Percentiles rank a stretch among this genome's conserved stretches.
Conservation (phyloP, 2,888 invertebrate species). For the Minunthozetes semirufus region DNA sequence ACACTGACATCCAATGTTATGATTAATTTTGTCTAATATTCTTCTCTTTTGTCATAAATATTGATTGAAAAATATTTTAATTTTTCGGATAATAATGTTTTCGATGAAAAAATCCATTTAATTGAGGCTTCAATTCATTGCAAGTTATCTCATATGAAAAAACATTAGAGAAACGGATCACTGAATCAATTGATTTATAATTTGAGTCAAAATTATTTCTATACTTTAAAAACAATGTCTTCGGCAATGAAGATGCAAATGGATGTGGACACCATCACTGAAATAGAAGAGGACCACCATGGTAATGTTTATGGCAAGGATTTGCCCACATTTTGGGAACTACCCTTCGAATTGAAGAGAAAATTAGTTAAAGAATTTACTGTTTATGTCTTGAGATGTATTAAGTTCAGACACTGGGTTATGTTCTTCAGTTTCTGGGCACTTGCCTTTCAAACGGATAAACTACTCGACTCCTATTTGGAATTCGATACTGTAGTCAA, state of each 20-base stretch:
- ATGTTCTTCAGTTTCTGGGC: conserved; percentile 4
- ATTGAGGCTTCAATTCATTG: not conserved
- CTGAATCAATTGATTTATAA: not conserved
- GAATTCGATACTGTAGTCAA: conserved; percentile 13
- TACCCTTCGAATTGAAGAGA: not conserved
- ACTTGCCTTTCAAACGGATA: not conserved
- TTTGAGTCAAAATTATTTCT: not conserved
- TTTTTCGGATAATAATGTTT: not conserved
- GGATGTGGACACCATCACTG: no score
- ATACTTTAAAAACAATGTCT: not conserved
- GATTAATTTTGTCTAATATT: not conserved
- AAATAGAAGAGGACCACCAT: no score
- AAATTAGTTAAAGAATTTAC: not conserved
- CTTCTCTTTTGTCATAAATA: not conserved
- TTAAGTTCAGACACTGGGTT: not conserved
- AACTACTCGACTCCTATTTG: not conserved
- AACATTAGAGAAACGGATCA: not conserved
- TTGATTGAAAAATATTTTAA: not conserved
- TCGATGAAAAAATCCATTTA: not conserved
- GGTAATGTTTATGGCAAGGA: no score
- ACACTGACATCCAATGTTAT: not conserved
- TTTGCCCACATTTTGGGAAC: not conserved
- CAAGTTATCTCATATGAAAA: not conserved
- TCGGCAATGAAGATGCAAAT: no score
- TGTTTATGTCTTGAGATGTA: not conserved